Evolutionary conservation across 2,797 vertebrate species (phyloP), one percentile per base, ranked within the genome.

Genomic region (Rhadinocentrus ornatus): DNA sequence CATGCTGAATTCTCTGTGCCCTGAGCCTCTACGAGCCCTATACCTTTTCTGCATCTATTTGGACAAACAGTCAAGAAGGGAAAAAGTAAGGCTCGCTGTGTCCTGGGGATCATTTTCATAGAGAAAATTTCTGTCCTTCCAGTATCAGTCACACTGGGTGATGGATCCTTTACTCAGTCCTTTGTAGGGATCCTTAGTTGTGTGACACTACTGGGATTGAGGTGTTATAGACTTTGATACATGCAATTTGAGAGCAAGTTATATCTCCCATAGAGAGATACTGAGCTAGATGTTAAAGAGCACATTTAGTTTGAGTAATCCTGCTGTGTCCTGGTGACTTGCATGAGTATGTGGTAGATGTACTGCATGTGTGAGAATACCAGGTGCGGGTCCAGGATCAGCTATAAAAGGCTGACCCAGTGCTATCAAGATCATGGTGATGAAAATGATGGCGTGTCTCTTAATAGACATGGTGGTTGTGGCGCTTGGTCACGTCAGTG

Each of bases 61-160:
- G 60, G 24, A 62, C 53, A 52, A 62, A 46, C 41, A 41, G 50
- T 34, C 15, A 24, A 27, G 20, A 11, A 6, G 31, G 50, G 46
- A 16, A 56, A 69, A 62, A 69, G 20, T 35, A 41, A 54, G 35
- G 50, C 50, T 56, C 24, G 46, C 39, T 46, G 27, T 56, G 27
- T 55, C 48, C 50, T 11, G 32, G 27, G 4, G 26, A 50, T 41
- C 27, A 15, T 32, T 62, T 22, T 55, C n/a, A 34, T 26, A 54
- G 44, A 70, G 50, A 50, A 44, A 26, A 16, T 27, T 24, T 69
- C 27, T 70, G 37, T 70, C 22, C 41, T 60, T 22, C 50, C 59
- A 44, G 50, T 62, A 32, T 70, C 68, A 55, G 31, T 26, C 50
- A 55, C n/a, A 6, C 11, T 46, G 37, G 29, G 3, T 70, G 27